Evolutionary conservation across 2,113 vertebrate genomes (phyloP).

Genomic region (Nannospalax galili): DNA sequence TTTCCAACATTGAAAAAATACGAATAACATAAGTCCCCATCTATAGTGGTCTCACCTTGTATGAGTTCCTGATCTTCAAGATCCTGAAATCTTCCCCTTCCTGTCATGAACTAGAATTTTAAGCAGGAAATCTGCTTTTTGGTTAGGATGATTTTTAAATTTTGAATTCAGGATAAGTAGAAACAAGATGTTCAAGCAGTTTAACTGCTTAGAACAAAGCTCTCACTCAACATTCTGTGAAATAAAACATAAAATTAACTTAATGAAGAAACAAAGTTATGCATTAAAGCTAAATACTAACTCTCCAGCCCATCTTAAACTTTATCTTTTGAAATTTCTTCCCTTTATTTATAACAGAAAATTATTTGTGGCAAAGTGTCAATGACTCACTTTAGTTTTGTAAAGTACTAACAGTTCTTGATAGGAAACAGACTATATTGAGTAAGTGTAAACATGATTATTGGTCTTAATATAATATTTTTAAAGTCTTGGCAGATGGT

Average conservation of each 20-base stretch:
- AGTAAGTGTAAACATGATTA: constrained; percentile 72
- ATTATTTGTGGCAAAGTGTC: constrained; percentile 23
- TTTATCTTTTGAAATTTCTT: constrained; percentile 2
- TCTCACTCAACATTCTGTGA: background rate
- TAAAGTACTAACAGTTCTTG: constrained; percentile 64
- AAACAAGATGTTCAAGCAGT: background rate
- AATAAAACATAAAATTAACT: background rate
- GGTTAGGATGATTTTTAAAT: background rate
- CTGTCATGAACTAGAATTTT: background rate
- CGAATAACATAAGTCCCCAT: background rate
- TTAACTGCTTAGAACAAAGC: background rate
- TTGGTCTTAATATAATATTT: constrained; percentile 80
- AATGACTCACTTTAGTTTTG: constrained; percentile 66
- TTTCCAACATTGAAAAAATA: background rate
- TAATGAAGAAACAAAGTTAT: background rate
- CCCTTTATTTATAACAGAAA: background rate
- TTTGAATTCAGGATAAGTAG: background rate
- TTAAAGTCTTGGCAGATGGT: constrained; percentile 76
- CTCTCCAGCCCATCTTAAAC: background rate
- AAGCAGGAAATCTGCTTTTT: background rate
- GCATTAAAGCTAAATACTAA: background rate
- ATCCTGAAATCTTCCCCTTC: background rate
- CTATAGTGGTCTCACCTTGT: background rate
- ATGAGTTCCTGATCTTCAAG: background rate
- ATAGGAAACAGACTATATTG: constrained; percentile 68